Percentiles rank a stretch among this genome's conserved stretches.
Conservation (phyloP, 1,140 invertebrate genomes). For the Cyrtorhinus lividipennis region DNA sequence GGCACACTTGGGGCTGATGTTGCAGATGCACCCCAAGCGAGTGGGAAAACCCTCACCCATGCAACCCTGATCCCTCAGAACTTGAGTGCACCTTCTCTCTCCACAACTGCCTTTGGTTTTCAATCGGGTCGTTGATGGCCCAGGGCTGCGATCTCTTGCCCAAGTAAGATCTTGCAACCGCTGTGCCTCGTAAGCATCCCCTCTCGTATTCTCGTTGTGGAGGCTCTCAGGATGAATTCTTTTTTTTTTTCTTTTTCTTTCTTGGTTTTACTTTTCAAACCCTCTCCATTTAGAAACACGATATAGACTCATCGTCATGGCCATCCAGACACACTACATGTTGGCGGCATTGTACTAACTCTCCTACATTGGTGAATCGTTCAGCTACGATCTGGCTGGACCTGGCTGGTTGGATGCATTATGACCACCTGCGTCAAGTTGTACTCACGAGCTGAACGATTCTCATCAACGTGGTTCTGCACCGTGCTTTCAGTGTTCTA, state of each 20-base stretch:
- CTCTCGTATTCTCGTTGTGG: neutral
- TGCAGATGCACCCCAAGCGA: slow-evolving; percentile 38
- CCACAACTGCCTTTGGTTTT: slow-evolving; percentile 38
- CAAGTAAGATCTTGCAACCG: slow-evolving; percentile 28
- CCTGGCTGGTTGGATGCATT: no score
- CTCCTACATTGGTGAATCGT: no score
- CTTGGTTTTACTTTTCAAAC: neutral
- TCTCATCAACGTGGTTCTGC: no score
- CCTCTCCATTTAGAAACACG: no score
- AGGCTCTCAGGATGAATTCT: neutral
- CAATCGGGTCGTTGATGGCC: slow-evolving; percentile 37
- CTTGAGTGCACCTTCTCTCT: slow-evolving; percentile 39
- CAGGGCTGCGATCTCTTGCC: slow-evolving; percentile 39
- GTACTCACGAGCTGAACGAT: no score
- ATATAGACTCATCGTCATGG: no score
- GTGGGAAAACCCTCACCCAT: slow-evolving; percentile 41
- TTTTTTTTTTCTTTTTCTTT: slow-evolving; percentile 2
- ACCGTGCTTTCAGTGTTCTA: no score
- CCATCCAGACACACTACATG: no score
- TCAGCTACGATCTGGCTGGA: no score
- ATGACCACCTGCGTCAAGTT: no score
- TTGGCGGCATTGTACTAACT: no score
- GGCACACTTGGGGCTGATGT: no score
- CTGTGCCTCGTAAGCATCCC: neutral
- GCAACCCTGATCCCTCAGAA: slow-evolving; percentile 34